Evolutionary conservation across 1,140 invertebrate genomes (phyloP).

Genomic region (Camponotus vicinus): DNA sequence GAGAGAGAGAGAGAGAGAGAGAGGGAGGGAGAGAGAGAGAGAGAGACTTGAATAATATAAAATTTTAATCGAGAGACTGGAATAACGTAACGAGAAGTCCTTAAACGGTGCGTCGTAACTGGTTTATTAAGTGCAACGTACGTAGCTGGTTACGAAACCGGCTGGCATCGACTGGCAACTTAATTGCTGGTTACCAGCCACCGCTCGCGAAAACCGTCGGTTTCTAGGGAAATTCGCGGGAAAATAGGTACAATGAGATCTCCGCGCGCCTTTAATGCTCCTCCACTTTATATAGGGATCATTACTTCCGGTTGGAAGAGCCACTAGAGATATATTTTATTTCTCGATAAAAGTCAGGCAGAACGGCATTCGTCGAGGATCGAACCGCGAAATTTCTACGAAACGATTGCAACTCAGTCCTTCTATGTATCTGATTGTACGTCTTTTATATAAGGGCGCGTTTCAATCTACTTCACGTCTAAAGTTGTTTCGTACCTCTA

Average conservation of each 20-base stretch:
- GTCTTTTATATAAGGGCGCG: neutral
- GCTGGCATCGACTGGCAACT: constrained; percentile 59
- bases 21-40: too few relatives aligned
- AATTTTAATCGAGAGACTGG: constrained; percentile 50
- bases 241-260: constrained; percentile 56
- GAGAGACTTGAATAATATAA: constrained; percentile 1
- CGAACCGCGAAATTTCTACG: neutral
- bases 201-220: constrained; percentile 25
- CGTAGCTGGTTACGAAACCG: constrained; percentile 34
- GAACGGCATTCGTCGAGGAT: neutral
- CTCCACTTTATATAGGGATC: constrained; percentile 8
- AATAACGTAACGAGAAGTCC: neutral
- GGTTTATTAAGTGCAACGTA: constrained; percentile 58
- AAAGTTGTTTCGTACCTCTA: neutral
- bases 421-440: neutral
- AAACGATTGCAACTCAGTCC: neutral
- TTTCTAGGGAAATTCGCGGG: constrained; percentile 44
- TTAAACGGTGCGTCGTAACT: neutral
- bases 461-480: neutral
- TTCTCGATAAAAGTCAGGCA: constrained; percentile 36
- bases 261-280: constrained; percentile 10
- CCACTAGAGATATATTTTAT: constrained; percentile 44
- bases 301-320: constrained; percentile 14
- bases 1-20: neutral
- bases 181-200: constrained; percentile 54